Conservation (phyloP, 2,888 invertebrate species). For the Chalcosyrphus nemorum region DNA sequence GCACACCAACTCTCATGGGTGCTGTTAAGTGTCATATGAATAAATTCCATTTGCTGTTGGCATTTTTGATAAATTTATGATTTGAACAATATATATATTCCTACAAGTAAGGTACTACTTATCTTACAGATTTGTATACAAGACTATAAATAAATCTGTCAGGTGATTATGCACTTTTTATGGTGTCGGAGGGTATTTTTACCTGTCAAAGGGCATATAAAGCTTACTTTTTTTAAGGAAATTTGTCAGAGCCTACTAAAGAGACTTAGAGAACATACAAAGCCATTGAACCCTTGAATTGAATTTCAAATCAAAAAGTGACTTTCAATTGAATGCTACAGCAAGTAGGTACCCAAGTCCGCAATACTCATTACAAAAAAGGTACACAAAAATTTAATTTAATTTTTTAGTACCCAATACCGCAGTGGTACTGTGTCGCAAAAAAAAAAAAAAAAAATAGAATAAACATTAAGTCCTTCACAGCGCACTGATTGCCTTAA, state of each 20-base stretch:
- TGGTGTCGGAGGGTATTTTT: no score
- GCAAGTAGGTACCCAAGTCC: background rate
- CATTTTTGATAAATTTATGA: background rate
- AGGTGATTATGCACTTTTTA: background rate
- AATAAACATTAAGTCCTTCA: background rate
- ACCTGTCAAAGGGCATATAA: no score
- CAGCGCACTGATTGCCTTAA: conserved; percentile 11
- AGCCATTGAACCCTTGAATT: background rate
- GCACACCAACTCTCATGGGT: background rate
- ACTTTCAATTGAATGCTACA: background rate
- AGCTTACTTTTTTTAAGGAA: no score
- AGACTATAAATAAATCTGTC: background rate
- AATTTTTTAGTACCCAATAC: background rate
- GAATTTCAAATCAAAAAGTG: background rate
- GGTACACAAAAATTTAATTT: background rate
- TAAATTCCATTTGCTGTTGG: conserved; percentile 4
- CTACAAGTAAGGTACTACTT: background rate
- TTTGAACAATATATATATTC: background rate
- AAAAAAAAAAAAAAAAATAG: background rate
- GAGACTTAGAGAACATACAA: no score
- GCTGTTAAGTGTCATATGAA: conserved; percentile 9
- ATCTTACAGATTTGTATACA: background rate
- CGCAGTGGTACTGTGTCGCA: background rate
- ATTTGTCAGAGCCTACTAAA: no score
- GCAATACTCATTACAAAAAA: background rate